Percentiles rank a stretch among this genome's conserved stretches.
phyloP scores from a whole-genome alignment of 1,140 invertebrate genomes.

The Chionoecetes opilio region DNA sequence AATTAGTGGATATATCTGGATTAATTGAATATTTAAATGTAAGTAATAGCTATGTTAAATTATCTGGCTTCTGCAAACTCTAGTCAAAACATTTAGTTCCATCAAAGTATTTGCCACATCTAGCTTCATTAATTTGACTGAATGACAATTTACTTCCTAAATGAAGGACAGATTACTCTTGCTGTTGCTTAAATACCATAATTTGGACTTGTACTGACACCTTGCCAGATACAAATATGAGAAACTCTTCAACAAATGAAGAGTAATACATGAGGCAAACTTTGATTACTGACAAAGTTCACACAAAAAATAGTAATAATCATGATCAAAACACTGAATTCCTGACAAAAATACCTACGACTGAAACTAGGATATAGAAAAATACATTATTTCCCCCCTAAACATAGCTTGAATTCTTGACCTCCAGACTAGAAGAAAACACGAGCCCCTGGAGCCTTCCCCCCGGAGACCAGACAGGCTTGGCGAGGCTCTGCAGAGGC shows the following conservation, averaged over 20 bases:
- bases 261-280: conserved; percentile 19
- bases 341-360: background rate
- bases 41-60: no score
- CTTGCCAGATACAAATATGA: background rate
- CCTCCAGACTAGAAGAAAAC: conserved; percentile 28
- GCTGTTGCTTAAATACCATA: background rate
- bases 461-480: background rate
- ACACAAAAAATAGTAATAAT: conserved; percentile 12
- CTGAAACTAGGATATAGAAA: conserved; percentile 30
- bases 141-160: background rate
- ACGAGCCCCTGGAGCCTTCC: background rate
- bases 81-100: no score
- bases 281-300: background rate
- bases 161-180: background rate
- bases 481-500: background rate
- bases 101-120: background rate
- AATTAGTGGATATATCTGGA: no score
- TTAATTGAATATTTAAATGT: no score
- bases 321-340: conserved; percentile 11
- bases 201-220: conserved; percentile 6
- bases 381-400: conserved; percentile 1
- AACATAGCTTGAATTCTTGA: conserved; percentile 6
- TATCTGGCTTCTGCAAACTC: no score
- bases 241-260: no score
- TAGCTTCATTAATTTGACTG: background rate